A percentile compares a stretch with the other conserved stretches of the same genome.
These are phyloP conservation scores for rat (Rattus norvegicus) DNA, from an alignment of 2,113 vertebrate genomes.

Conservation along the genomic window GRCr8 NC_086019.1:158367501-158368000, in stretches of 20 bases:
- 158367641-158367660: background rate
- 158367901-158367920: too few relatives aligned
- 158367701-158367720: background rate
- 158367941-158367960: slow-evolving; percentile 9
- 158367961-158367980: background rate
- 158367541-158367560: background rate
- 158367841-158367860: background rate
- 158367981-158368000: background rate
- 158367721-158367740: background rate
- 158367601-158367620: background rate
- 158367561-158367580: background rate
- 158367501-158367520: background rate
- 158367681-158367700: background rate
- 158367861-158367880: background rate
- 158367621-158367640: background rate
- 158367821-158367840: background rate
- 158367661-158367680: background rate
- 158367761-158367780: background rate
- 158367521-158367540: background rate
- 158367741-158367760: background rate
- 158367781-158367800: background rate
- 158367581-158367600: background rate
- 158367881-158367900: background rate
- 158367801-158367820: background rate
- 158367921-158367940: background rate